Conservation (phyloP, 2,113 vertebrate genomes). For the Callithrix jacchus region DNA sequence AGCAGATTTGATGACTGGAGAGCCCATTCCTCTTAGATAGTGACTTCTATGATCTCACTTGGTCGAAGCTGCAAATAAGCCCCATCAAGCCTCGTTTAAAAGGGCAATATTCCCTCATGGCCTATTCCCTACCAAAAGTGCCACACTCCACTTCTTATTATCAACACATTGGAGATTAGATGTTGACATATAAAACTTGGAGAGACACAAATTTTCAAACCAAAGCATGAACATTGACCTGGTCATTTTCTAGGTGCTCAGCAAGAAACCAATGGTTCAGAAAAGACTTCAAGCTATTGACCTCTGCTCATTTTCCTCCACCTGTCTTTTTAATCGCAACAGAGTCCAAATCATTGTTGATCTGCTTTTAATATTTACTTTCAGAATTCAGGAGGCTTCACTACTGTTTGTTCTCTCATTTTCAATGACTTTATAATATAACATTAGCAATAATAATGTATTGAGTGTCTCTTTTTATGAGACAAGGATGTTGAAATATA, state of each 20-base stretch:
- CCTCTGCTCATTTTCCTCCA: background rate
- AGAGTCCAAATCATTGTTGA: background rate
- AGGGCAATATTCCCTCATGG: background rate
- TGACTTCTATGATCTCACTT: background rate
- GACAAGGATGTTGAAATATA: background rate
- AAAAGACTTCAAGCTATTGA: background rate
- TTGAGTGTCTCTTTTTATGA: background rate
- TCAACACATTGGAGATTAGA: background rate
- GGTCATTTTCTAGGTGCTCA: background rate
- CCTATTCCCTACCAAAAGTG: fast-evolving
- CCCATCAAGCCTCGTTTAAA: background rate
- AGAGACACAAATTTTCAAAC: too few species aligned
- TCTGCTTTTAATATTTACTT: background rate
- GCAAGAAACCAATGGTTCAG: background rate
- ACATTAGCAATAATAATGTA: background rate
- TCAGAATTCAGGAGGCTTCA: background rate
- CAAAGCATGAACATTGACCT: background rate
- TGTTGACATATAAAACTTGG: background rate
- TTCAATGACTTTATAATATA: background rate
- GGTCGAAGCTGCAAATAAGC: background rate
- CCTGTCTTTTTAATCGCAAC: fast-evolving
- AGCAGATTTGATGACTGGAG: background rate
- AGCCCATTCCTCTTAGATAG: background rate
- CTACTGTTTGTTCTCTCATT: background rate
- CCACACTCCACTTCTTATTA: background rate